These are phyloP conservation scores for Bubalus kerabau DNA, from an alignment of 2,113 vertebrate species.

Conservation along the genomic window DNA sequence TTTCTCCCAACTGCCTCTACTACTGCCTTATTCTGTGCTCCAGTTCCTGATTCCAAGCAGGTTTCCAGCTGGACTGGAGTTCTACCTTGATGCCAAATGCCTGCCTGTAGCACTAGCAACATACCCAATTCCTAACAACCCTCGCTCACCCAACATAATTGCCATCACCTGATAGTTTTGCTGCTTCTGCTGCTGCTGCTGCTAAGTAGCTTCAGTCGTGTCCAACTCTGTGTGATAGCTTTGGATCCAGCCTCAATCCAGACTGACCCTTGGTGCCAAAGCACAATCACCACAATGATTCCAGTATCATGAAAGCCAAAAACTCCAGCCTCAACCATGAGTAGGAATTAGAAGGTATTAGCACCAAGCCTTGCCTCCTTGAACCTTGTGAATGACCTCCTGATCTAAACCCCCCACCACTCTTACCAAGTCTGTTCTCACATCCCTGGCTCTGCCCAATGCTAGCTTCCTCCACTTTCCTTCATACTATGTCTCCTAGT, in stretches of 20 bases:
- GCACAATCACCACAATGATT: background rate
- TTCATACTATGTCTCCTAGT: background rate
- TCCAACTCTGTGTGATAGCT: background rate
- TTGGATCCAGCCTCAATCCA: background rate
- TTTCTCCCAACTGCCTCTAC: background rate
- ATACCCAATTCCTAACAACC: background rate
- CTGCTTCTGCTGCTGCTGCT: too few species aligned
- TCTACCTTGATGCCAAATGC: background rate
- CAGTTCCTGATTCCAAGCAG: background rate
- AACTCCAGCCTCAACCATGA: background rate
- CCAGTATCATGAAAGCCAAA: background rate
- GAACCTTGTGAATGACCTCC: background rate
- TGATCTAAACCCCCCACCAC: background rate
- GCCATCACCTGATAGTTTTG: background rate
- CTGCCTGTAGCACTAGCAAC: background rate
- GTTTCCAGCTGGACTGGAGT: background rate
- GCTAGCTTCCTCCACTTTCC: background rate
- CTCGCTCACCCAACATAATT: background rate
- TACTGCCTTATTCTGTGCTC: background rate
- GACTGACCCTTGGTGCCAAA: background rate
- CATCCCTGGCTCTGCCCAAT: background rate
- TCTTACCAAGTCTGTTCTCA: background rate
- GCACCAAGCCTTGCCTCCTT: background rate
- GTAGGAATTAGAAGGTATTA: background rate
- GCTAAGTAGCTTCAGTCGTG: too few species aligned